Evolutionary conservation across 2,888 invertebrate genomes (phyloP).

Genomic region (Trichogramma evanescens): DNA sequence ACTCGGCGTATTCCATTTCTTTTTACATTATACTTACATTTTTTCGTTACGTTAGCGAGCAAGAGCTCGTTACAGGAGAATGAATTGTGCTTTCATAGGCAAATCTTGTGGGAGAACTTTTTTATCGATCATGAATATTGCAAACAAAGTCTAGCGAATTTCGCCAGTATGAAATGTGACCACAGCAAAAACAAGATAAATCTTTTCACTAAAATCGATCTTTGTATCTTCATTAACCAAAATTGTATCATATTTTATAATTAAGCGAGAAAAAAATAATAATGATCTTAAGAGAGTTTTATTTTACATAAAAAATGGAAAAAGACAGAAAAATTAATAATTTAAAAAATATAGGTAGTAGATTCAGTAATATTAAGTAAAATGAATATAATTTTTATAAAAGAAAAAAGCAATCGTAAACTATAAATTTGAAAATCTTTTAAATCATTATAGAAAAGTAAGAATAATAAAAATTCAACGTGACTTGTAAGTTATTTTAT

Average conservation of each 20-base stretch:
- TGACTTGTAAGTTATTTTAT: not conserved
- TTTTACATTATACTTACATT: conserved; percentile 6
- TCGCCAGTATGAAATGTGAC: not conserved
- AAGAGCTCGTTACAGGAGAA: conserved; percentile 7
- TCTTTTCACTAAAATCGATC: not conserved
- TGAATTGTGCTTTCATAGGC: conserved; percentile 17
- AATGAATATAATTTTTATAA: too few species aligned
- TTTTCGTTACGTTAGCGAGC: not conserved
- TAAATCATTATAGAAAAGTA: not conserved
- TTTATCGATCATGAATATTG: too few species aligned
- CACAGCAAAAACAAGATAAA: conserved; percentile 8
- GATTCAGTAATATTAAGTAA: too few species aligned
- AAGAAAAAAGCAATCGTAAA: too few species aligned
- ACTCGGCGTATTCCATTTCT: conserved; percentile 1
- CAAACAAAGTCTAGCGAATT: too few species aligned
- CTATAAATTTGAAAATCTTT: not conserved
- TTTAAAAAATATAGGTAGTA: too few species aligned
- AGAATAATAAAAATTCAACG: conserved; percentile 1
- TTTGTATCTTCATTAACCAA: too few species aligned
- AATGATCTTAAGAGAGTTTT: too few species aligned
- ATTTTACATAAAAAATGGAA: too few species aligned
- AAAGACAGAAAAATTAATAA: too few species aligned
- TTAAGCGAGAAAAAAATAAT: too few species aligned
- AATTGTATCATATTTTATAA: too few species aligned
- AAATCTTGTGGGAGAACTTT: conserved; percentile 11